Conservation (phyloP, 2,888 invertebrate genomes). For the Dromius quadrimaculatus region DNA sequence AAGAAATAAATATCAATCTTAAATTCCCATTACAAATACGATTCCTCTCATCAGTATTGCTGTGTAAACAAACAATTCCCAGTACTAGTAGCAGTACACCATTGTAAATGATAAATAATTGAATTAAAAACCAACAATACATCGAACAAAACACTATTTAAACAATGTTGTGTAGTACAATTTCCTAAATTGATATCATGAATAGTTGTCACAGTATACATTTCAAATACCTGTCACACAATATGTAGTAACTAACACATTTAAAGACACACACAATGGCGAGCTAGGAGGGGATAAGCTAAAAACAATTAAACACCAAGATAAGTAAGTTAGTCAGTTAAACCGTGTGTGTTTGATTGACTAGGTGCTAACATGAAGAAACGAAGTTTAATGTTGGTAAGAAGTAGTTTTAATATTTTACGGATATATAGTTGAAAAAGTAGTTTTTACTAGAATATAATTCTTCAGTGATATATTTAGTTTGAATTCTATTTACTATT, state of each 20-base stretch:
- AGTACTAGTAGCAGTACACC: background rate
- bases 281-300: slow-evolving; percentile 14
- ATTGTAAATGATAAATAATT: background rate
- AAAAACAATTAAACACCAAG: slow-evolving; percentile 25
- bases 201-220: background rate
- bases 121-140: no score
- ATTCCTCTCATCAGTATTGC: no score
- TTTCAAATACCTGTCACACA: background rate
- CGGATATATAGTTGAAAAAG: background rate
- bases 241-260: slow-evolving; percentile 13
- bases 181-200: slow-evolving; percentile 11
- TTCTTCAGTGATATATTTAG: no score
- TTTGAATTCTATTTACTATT: no score
- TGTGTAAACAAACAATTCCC: background rate
- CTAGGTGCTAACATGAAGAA: slow-evolving; percentile 1
- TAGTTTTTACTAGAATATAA: no score
- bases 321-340: slow-evolving; percentile 3
- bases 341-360: background rate
- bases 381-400: slow-evolving; percentile 3
- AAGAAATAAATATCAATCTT: no score
- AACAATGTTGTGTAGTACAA: slow-evolving; percentile 2
- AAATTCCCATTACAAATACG: no score
- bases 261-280: background rate
- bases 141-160: slow-evolving; percentile 6
- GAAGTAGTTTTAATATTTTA: background rate